These are phyloP conservation scores for Hymenopus coronatus DNA, from an alignment of 2,888 invertebrate species.

Conservation along the genomic window DNA sequence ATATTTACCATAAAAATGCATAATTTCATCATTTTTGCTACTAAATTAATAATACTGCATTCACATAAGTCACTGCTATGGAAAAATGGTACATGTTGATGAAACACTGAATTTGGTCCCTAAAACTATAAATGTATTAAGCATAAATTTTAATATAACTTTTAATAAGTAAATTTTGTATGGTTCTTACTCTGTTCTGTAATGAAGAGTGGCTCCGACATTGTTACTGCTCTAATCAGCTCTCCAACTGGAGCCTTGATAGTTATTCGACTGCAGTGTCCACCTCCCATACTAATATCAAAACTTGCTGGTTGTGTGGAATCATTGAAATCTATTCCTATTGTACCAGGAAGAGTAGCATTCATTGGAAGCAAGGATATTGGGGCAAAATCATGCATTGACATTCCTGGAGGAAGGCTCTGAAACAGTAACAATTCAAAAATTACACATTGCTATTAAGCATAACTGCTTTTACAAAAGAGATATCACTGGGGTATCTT, in stretches of 20 bases:
- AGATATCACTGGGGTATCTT: no score
- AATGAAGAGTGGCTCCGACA: conserved; percentile 69
- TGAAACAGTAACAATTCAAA: background rate
- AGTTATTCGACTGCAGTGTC: conserved; percentile 43
- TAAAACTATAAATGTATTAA: no score
- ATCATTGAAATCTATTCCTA: conserved; percentile 92
- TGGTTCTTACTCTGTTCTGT: conserved; percentile 58
- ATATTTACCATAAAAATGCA: no score
- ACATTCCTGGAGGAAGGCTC: conserved; percentile 65
- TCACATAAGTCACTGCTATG: no score
- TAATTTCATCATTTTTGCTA: no score
- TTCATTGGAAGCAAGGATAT: conserved; percentile 63
- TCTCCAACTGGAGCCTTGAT: conserved; percentile 86
- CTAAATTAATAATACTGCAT: no score
- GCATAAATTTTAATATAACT: no score
- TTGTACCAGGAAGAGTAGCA: conserved; percentile 60
- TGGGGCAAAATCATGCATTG: conserved; percentile 70
- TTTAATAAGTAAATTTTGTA: no score
- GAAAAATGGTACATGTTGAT: background rate
- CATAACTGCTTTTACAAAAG: no score
- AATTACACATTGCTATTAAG: no score
- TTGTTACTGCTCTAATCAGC: conserved; percentile 74
- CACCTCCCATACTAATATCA: conserved; percentile 57
- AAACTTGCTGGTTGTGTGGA: conserved; percentile 85
- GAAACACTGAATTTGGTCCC: background rate